Base-by-base conservation (phyloP, 2,113 vertebrate species). In the Columba janthina region DNA sequence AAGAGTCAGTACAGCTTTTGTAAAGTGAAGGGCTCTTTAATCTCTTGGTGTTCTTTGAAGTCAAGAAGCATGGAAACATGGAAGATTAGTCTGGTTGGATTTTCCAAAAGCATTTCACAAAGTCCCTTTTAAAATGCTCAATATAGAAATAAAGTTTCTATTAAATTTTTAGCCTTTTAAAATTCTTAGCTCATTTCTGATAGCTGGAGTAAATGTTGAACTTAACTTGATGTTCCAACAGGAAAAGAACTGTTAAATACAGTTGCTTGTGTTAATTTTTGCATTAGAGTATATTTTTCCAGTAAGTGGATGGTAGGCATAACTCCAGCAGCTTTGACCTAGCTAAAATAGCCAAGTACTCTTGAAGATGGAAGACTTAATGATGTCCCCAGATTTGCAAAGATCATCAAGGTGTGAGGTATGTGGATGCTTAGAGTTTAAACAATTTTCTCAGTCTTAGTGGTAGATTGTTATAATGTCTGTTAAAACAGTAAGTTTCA, bases 1-100 rank as follows among this genome's bases (percentile, higher is more conserved):
- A 87, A 89, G 15, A 93, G 73, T 94, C 77, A 95, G 4, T 95
- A 44, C 32, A 75, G 53, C 61, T 89, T 87, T 87, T 89, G 40
- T 56, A 44, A 91, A 87, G 61, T 74, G 38, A 91, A 75, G 50
- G 57, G 20, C 38, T 93, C 17, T 32, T 87, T 93, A 82, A 75
- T 93, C 65, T 78, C 29, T 74, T 62, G 15, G 15, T 85, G 58
- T 76, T 85, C 74, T 93, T 92, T 90, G 72, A 88, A 86, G 38
- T 90, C 83, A 77, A 56, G 71, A 88, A 80, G 29, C 29, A 14
- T 19, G 9, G 66, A 80, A 67, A 66, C 31, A 28, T 1, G 3
- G 67, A 53, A 79, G 34, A 80, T 79, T 32, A 85, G 5, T 40
- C 48, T 70, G n/a, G 7, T 62, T 77, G 56, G 51, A 51, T 84